phyloP scores from a whole-genome alignment of 2,797 vertebrate genomes.

The Poecilia gillii region DNA sequence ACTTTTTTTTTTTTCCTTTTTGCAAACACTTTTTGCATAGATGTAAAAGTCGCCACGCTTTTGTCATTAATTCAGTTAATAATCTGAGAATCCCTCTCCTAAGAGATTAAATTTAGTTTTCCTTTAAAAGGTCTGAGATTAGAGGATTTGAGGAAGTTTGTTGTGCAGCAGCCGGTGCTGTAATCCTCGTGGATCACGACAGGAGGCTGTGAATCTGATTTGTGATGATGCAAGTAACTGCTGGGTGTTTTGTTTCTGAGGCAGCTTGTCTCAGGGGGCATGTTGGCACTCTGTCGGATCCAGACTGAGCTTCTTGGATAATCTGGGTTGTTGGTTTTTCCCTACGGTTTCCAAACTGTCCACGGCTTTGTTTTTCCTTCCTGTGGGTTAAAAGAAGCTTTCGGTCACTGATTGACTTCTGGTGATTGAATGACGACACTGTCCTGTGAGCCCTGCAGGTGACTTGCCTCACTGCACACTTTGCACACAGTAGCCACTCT shows the following conservation, averaged over 20 bases:
- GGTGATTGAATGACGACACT: slow-evolving; percentile 56
- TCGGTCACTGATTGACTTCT: slow-evolving; percentile 48
- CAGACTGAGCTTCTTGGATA: slow-evolving; percentile 18
- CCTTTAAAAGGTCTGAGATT: neutral
- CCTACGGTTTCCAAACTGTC: slow-evolving; percentile 47
- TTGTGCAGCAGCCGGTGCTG: neutral
- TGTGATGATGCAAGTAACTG: neutral
- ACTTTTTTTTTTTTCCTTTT: too few species aligned
- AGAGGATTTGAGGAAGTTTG: neutral
- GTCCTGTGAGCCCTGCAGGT: slow-evolving; percentile 28
- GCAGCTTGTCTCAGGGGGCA: neutral
- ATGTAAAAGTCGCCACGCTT: too few species aligned
- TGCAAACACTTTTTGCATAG: too few species aligned
- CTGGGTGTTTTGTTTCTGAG: slow-evolving; percentile 8
- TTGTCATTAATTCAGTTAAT: neutral
- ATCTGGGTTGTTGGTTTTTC: slow-evolving; percentile 30
- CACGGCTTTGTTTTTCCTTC: slow-evolving; percentile 50
- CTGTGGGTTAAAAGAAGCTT: slow-evolving; percentile 34
- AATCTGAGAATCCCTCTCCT: neutral
- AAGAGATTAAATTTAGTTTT: neutral
- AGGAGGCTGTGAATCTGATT: neutral
- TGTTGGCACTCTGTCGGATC: slow-evolving; percentile 2
- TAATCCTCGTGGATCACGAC: neutral
- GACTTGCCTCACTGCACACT: slow-evolving; percentile 49
- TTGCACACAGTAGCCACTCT: slow-evolving; percentile 40